Evolutionary conservation across 2,797 vertebrate species (phyloP).

Genomic region (Enteromius anoplus): DNA sequence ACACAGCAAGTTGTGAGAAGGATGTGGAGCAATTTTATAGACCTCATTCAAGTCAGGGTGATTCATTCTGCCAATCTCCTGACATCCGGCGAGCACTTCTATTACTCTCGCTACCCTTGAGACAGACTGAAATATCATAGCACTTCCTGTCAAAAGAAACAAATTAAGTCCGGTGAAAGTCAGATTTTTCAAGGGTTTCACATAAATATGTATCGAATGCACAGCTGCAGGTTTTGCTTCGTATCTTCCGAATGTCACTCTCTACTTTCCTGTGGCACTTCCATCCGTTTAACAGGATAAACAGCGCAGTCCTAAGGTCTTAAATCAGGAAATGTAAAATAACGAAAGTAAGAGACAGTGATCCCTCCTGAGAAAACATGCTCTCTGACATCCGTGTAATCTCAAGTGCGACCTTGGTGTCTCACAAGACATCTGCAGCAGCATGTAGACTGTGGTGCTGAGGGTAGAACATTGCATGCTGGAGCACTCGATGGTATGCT

Average conservation of each 20-base stretch:
- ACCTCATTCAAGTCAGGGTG: constrained; percentile 49
- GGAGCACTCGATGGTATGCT: constrained; percentile 35
- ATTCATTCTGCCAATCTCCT: constrained; percentile 55
- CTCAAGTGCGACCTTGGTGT: constrained; percentile 45
- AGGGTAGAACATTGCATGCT: constrained; percentile 48
- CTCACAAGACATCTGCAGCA: constrained; percentile 32
- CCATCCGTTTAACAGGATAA: constrained; percentile 1
- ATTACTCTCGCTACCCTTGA: constrained; percentile 53
- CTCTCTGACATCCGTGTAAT: constrained; percentile 26
- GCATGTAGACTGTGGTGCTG: not conserved
- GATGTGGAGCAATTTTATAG: constrained; percentile 53
- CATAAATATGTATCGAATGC: constrained; percentile 14
- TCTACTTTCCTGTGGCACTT: not conserved
- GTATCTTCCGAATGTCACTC: not conserved
- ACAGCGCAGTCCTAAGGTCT: not conserved
- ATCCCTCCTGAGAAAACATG: constrained; percentile 1
- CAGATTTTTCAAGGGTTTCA: constrained; percentile 2
- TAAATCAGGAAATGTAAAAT: constrained; percentile 16
- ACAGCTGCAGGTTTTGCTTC: constrained; percentile 26
- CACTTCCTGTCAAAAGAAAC: constrained; percentile 51
- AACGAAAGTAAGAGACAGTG: constrained; percentile 12
- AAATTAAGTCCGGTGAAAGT: constrained; percentile 46
- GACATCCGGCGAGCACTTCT: constrained; percentile 35
- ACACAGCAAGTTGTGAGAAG: constrained; percentile 46
- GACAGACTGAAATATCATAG: constrained; percentile 49